Conservation (phyloP, 1,140 invertebrate genomes). For the Arctopsyche grandis region DNA sequence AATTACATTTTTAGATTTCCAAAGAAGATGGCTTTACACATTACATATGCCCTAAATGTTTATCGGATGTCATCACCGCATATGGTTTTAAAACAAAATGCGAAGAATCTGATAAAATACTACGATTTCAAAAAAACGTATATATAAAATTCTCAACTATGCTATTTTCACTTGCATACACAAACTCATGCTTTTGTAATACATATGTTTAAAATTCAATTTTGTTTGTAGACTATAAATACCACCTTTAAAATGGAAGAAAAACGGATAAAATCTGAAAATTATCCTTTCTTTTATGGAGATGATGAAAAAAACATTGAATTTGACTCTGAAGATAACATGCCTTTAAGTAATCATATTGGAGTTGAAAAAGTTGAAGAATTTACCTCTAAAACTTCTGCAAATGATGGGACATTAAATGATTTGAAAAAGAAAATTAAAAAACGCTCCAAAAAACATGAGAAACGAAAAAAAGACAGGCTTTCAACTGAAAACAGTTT, state of each 20-base stretch:
- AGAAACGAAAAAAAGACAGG: too few relatives aligned
- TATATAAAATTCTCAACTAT: background rate
- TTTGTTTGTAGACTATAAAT: too few relatives aligned
- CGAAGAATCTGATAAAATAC: constrained; percentile 21
- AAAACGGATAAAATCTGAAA: background rate
- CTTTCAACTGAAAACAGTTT: background rate
- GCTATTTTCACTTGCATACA: background rate
- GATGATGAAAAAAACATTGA: background rate
- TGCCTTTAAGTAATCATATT: background rate
- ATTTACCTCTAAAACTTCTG: too few relatives aligned
- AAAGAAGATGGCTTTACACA: constrained; percentile 2
- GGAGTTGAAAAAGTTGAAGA: background rate
- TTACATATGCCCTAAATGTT: constrained; percentile 13
- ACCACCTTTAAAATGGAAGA: too few relatives aligned
- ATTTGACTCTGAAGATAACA: background rate
- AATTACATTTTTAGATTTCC: background rate
- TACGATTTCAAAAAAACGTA: background rate
- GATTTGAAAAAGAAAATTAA: too few relatives aligned
- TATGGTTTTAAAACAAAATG: constrained; percentile 30
- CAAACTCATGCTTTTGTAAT: too few relatives aligned
- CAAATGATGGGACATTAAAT: too few relatives aligned
- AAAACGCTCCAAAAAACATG: too few relatives aligned
- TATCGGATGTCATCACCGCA: background rate
- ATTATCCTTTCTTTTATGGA: background rate
- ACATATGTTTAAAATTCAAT: background rate